Conservation (phyloP, 2,888 invertebrate species). For the Hirudinaria manillensis region DNA sequence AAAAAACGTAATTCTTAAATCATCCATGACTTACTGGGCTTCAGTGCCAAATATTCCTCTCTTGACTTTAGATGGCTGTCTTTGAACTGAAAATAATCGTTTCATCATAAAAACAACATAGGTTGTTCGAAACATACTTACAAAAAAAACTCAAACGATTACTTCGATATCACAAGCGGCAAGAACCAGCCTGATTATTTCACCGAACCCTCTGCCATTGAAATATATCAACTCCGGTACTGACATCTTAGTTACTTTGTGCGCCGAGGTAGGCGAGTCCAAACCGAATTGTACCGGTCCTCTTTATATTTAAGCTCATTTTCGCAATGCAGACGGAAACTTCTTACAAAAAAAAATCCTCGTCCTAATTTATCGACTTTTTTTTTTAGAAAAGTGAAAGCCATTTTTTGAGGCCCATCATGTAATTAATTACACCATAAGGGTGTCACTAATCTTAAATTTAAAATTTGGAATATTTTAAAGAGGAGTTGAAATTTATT, state of each 20-base stretch:
- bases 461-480: no score
- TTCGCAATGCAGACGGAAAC: no score
- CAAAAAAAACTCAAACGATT: not conserved
- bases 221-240: slow-evolving; percentile 26
- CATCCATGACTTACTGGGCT: not conserved
- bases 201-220: slow-evolving; percentile 30
- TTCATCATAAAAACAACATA: not conserved
- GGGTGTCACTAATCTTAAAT: no score
- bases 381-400: no score
- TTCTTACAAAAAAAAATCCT: no score
- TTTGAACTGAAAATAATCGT: slow-evolving; percentile 11
- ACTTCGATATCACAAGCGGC: slow-evolving; percentile 25
- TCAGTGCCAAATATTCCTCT: slow-evolving; percentile 27
- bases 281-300: no score
- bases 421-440: no score
- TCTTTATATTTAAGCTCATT: no score
- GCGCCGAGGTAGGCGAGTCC: no score
- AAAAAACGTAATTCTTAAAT: not conserved
- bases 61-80: slow-evolving; percentile 13
- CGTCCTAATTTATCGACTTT: no score
- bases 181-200: slow-evolving; percentile 24
- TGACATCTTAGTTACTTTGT: slow-evolving; percentile 12
- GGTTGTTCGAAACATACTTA: not conserved
- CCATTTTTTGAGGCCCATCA: no score
- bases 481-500: no score